These are phyloP conservation scores for Oikopleura dioica DNA, from an alignment of 23 tunicate species.

Conservation along the genomic window DNA sequence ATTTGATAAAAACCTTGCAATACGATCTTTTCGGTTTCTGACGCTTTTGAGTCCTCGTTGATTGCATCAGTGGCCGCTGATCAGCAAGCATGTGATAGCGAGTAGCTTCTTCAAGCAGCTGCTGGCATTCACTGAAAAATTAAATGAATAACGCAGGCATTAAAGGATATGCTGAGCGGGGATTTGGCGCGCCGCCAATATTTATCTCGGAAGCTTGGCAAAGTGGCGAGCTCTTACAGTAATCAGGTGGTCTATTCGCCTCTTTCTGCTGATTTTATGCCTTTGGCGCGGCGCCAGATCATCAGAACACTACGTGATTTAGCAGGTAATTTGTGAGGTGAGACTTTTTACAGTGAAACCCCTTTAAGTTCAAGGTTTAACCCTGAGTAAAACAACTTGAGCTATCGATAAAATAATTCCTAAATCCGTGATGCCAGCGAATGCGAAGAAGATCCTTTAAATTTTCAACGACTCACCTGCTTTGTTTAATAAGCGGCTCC, in stretches of 20 bases:
- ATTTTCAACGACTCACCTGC: slow-evolving; percentile 14
- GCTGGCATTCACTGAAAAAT: slow-evolving; percentile 29
- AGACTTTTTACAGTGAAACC: too few species aligned
- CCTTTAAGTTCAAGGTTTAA: too few species aligned
- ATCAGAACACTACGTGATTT: too few species aligned
- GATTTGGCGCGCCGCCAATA: background rate
- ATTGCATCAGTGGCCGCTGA: slow-evolving; percentile 71
- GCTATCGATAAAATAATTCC: too few species aligned
- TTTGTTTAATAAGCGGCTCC: slow-evolving; percentile 36
- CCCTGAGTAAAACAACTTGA: too few species aligned
- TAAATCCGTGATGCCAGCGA: background rate
- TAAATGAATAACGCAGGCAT: background rate
- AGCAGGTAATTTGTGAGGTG: too few species aligned
- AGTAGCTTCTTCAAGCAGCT: slow-evolving; percentile 45
- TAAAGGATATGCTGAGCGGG: background rate
- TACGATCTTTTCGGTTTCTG: too few species aligned
- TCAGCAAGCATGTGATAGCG: slow-evolving; percentile 54
- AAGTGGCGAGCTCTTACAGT: background rate
- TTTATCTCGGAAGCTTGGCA: background rate
- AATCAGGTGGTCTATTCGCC: too few species aligned
- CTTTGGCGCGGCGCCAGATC: too few species aligned
- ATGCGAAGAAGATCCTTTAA: background rate
- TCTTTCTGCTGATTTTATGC: too few species aligned
- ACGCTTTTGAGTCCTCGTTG: slow-evolving; percentile 38
- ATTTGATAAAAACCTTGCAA: too few species aligned